Conservation (phyloP, 2,797 vertebrate species). For the Aselliscus stoliczkanus region DNA sequence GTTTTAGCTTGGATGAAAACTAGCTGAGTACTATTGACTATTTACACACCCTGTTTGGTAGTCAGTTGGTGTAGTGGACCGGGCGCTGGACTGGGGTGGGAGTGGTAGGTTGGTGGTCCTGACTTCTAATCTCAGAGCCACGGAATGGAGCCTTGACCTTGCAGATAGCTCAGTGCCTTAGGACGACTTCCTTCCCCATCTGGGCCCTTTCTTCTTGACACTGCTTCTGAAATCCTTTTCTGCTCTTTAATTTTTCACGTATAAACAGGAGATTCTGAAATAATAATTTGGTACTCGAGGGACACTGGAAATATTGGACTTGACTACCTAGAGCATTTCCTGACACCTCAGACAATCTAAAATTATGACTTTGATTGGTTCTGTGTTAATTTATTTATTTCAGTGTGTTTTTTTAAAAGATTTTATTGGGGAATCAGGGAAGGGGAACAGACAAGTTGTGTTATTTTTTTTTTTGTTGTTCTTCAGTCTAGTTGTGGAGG, state of each 20-base stretch:
- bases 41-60: background rate
- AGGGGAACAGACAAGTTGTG: too few relatives aligned
- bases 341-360: background rate
- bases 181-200: background rate
- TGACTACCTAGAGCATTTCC: background rate
- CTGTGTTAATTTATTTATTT: background rate
- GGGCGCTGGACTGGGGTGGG: background rate
- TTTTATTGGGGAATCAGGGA: too few relatives aligned
- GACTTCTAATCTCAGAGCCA: background rate
- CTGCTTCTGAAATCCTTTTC: conserved; percentile 24
- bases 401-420: too few relatives aligned
- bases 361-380: background rate
- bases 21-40: background rate
- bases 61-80: background rate
- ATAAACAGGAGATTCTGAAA: background rate
- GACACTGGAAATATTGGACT: background rate
- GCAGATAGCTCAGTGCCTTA: background rate
- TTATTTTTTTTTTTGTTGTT: too few relatives aligned
- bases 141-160: background rate
- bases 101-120: background rate
- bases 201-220: background rate
- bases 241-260: conserved; percentile 26
- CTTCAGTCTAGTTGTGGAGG: too few relatives aligned
- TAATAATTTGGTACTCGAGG: background rate
- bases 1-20: background rate